Evolutionary conservation across 2,113 vertebrate genomes (phyloP).

Genomic region (Sinocyclocheilus maitianheensis): DNA sequence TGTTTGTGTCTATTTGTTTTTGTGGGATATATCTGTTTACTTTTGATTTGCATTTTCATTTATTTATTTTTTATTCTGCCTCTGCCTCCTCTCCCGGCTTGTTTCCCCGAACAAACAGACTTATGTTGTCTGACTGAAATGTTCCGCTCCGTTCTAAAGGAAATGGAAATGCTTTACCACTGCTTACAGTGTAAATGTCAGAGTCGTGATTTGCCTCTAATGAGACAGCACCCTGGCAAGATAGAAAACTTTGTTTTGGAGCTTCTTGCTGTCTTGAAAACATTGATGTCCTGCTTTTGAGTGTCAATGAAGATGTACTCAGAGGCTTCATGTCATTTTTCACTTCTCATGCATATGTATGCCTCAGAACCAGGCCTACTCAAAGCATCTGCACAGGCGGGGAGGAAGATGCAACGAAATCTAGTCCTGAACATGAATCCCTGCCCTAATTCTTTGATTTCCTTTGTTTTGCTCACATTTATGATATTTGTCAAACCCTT

Average conservation of each 20-base stretch:
- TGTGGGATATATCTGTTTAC: slow-evolving; percentile 51
- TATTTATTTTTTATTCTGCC: slow-evolving; percentile 2
- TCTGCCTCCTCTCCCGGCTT: slow-evolving; percentile 31
- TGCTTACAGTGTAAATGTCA: slow-evolving; percentile 67
- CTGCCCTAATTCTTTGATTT: slow-evolving; percentile 47
- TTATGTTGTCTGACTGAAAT: slow-evolving; percentile 58
- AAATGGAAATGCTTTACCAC: slow-evolving; percentile 58
- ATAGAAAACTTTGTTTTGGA: slow-evolving; percentile 71
- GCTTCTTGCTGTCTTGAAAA: slow-evolving; percentile 56
- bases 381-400: slow-evolving; percentile 40
- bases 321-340: slow-evolving; percentile 67
- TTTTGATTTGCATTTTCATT: slow-evolving; percentile 47
- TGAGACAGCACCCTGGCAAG: slow-evolving; percentile 68
- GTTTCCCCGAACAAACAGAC: slow-evolving; percentile 60
- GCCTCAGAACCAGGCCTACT: slow-evolving; percentile 45
- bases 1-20: slow-evolving; percentile 26
- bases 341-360: slow-evolving; percentile 74
- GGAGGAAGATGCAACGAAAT: slow-evolving; percentile 43
- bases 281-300: slow-evolving; percentile 62
- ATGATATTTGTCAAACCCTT: neutral
- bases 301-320: slow-evolving; percentile 68
- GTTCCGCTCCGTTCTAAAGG: slow-evolving; percentile 46
- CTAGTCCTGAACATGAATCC: slow-evolving; percentile 43
- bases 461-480: slow-evolving; percentile 24
- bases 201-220: slow-evolving; percentile 69